These are phyloP conservation scores for Hipparchia sbordonii DNA, from an alignment of 2,888 invertebrate genomes.

Conservation along the genomic window DNA sequence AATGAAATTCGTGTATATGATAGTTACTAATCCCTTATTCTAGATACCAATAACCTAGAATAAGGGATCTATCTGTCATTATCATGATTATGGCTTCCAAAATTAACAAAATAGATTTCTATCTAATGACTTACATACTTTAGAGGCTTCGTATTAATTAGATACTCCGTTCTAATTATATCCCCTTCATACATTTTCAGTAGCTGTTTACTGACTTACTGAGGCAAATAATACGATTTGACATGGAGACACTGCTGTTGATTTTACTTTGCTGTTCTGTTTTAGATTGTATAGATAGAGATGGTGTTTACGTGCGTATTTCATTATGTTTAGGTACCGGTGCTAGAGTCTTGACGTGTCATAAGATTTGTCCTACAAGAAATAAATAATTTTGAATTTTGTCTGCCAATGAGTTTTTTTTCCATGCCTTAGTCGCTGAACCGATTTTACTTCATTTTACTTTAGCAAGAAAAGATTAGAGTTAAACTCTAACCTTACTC, in stretches of 20 bases:
- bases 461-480: no score
- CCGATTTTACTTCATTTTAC: background rate
- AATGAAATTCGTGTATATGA: no score
- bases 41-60: background rate
- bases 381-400: no score
- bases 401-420: no score
- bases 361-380: no score
- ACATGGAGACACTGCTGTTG: background rate
- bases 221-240: constrained; percentile 15
- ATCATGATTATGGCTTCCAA: constrained; percentile 32
- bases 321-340: no score
- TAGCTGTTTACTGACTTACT: background rate
- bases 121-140: constrained; percentile 29
- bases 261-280: background rate
- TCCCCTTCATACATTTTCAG: constrained; percentile 12
- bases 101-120: constrained; percentile 34
- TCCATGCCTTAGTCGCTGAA: background rate
- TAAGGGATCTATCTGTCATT: constrained; percentile 5
- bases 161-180: constrained; percentile 25
- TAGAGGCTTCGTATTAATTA: constrained; percentile 37
- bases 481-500: no score
- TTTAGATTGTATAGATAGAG: no score
- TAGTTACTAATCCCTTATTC: no score
- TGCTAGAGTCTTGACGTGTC: no score
- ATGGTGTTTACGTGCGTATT: no score